phyloP scores from a whole-genome alignment of 35 echinoderm and acorn worm genomes.

The Ophiothrix spiculata region DNA sequence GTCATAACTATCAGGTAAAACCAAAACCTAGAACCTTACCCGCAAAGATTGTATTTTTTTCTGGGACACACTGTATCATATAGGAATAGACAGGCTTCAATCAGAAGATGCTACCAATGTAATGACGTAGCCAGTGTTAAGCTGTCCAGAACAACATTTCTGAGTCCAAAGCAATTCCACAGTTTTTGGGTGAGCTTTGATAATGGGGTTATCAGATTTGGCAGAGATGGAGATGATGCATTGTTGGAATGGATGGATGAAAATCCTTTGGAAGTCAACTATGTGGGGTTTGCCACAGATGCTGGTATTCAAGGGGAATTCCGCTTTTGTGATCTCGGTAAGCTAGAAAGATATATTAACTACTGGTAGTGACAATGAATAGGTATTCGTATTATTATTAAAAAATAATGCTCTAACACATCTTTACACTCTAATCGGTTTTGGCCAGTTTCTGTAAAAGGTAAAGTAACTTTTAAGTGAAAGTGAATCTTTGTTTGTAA shows the following conservation, averaged over 20 bases:
- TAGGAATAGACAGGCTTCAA: neutral
- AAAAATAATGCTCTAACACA: no score
- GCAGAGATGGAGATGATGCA: neutral
- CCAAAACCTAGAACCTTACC: no score
- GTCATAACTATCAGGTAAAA: no score
- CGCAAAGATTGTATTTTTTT: no score
- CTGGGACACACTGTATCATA: no score
- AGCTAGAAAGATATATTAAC: no score
- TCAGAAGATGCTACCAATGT: slow-evolving; percentile 18
- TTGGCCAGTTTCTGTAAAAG: no score
- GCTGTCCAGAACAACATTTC: neutral
- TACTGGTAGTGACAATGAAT: no score
- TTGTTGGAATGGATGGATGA: slow-evolving; percentile 20
- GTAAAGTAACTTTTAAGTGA: no score
- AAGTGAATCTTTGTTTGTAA: no score
- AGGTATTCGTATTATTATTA: no score
- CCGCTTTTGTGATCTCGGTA: slow-evolving; percentile 26
- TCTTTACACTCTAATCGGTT: no score
- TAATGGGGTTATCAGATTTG: slow-evolving; percentile 13
- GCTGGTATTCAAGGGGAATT: neutral
- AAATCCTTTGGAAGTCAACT: slow-evolving; percentile 5
- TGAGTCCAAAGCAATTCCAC: neutral
- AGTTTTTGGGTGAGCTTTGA: slow-evolving; percentile 16
- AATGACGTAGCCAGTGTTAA: neutral
- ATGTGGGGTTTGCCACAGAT: slow-evolving; percentile 17